A percentile compares a stretch with the other conserved stretches of the same genome.
These are phyloP conservation scores for Drosophila novamexicana DNA, from an alignment of 1,140 invertebrate genomes.

Conservation along the genomic window DNA sequence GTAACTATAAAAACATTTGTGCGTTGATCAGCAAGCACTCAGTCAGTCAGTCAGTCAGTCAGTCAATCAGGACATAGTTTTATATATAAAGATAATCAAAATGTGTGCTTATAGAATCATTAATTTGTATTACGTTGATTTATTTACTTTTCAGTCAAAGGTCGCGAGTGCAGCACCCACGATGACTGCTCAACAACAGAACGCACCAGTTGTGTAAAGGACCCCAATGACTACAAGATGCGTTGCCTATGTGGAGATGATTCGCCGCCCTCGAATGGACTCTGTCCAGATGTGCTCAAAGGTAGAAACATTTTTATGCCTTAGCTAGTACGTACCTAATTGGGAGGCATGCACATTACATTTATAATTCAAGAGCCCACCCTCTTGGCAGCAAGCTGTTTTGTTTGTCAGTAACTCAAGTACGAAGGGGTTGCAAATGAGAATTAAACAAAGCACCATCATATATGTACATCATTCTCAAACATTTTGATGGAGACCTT, in stretches of 20 bases:
- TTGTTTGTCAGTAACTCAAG: conserved; percentile 34
- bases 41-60: too few relatives aligned
- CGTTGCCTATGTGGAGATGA: conserved; percentile 89
- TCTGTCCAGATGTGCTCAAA: conserved; percentile 87
- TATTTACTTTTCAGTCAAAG: conserved; percentile 80
- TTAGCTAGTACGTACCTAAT: conserved; percentile 26
- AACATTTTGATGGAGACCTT: neutral
- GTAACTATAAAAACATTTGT: too few relatives aligned
- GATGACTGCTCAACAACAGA: conserved; percentile 87
- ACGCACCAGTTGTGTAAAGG: conserved; percentile 88
- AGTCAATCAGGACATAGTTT: too few relatives aligned
- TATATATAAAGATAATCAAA: neutral
- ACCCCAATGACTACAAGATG: conserved; percentile 86
- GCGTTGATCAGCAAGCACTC: too few relatives aligned
- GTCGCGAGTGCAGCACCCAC: conserved; percentile 87
- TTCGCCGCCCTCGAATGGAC: conserved; percentile 87
- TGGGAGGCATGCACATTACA: conserved; percentile 35
- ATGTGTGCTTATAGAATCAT: conserved; percentile 1
- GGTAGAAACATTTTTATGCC: conserved; percentile 63
- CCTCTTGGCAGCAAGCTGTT: conserved; percentile 9
- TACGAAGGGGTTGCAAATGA: conserved; percentile 62
- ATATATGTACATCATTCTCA: conserved; percentile 1
- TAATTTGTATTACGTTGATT: neutral
- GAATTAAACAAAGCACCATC: conserved; percentile 73
- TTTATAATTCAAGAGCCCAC: conserved; percentile 31